Conservation (phyloP, 2,888 invertebrate species). For the Resseliella maxima region DNA sequence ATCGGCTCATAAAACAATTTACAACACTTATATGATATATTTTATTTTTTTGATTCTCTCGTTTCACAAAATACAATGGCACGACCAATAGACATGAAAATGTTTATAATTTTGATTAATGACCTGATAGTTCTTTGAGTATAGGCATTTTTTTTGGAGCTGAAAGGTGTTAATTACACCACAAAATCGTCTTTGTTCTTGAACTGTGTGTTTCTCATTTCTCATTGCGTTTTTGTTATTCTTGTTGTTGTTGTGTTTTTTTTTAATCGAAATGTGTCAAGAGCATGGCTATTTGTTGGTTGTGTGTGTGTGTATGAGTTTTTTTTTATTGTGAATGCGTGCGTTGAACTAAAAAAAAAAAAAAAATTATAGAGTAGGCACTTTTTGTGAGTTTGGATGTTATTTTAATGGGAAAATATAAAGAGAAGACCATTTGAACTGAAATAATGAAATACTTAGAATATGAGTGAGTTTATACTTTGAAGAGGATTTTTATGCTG, state of each 20-base stretch:
- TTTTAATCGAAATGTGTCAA: not conserved
- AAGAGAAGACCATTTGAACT: not conserved
- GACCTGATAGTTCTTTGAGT: conserved; percentile 1
- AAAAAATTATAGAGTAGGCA: conserved; percentile 26
- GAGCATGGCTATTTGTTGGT: not conserved
- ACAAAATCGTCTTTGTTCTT: conserved; percentile 34
- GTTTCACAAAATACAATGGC: not conserved
- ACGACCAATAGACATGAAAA: conserved; percentile 35
- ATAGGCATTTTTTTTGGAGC: not conserved
- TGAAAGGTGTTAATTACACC: conserved; percentile 40
- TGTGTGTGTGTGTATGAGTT: too few species aligned
- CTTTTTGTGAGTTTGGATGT: not conserved
- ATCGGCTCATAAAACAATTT: conserved; percentile 30
- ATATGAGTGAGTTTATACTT: not conserved
- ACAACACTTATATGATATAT: too few species aligned
- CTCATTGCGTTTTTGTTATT: not conserved
- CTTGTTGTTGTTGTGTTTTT: too few species aligned
- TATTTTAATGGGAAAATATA: not conserved
- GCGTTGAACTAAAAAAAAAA: not conserved
- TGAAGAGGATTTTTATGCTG: not conserved
- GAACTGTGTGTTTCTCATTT: not conserved
- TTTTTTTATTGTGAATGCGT: not conserved
- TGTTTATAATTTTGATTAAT: conserved; percentile 48
- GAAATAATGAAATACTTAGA: not conserved
- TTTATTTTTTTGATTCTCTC: not conserved